Evolutionary conservation across 2,113 vertebrate genomes (phyloP).

Genomic region (Coptodon bakossiorum): DNA sequence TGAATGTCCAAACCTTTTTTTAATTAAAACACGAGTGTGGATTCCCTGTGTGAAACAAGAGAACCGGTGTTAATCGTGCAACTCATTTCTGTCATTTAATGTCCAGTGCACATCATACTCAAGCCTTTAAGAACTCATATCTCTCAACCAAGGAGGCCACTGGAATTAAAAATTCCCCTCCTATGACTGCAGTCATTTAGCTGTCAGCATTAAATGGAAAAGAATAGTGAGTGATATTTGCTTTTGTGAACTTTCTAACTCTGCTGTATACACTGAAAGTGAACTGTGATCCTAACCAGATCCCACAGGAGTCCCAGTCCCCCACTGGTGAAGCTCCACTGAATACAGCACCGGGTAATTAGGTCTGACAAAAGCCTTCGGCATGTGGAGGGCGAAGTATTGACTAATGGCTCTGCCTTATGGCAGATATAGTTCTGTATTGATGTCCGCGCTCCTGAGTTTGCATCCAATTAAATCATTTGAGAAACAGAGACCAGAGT

Average conservation of each 20-base stretch:
- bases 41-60: neutral
- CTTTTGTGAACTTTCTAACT: constrained; percentile 58
- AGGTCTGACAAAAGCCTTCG: constrained; percentile 57
- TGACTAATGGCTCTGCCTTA: constrained; percentile 68
- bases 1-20: neutral
- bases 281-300: constrained; percentile 66
- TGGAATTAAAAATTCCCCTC: constrained; percentile 5
- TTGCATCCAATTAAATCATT: constrained; percentile 76
- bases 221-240: constrained; percentile 49
- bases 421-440: constrained; percentile 68
- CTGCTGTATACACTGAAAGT: constrained; percentile 48
- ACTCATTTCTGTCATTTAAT: neutral
- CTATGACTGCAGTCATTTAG: constrained; percentile 34
- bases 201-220: constrained; percentile 35
- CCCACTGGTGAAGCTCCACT: constrained; percentile 58
- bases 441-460: constrained; percentile 64
- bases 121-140: neutral
- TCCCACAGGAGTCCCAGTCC: constrained; percentile 62
- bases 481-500: constrained; percentile 68
- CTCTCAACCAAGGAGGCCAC: neutral
- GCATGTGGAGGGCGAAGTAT: constrained; percentile 50
- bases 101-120: neutral
- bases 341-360: constrained; percentile 72
- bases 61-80: neutral
- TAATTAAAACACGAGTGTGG: neutral